phyloP scores from a whole-genome alignment of 2,888 invertebrate species.

The Salticus scenicus region DNA sequence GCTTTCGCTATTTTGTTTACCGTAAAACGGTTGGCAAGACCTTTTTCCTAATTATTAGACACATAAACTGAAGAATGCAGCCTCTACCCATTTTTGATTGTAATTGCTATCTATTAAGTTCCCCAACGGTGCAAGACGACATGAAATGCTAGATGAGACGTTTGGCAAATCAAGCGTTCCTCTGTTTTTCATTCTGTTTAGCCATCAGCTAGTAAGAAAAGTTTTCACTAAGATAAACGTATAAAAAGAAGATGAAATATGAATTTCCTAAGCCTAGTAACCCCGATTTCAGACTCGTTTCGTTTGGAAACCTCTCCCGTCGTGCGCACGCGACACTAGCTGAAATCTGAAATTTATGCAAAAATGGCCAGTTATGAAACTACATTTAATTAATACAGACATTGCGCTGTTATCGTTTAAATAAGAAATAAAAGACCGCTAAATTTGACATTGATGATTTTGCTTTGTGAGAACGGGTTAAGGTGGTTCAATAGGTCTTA shows the following conservation, averaged over 20 bases:
- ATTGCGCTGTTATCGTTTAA: too few relatives aligned
- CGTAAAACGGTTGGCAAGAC: too few relatives aligned
- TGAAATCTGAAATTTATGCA: neutral
- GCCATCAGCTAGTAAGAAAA: neutral
- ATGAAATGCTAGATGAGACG: neutral
- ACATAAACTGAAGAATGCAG: neutral
- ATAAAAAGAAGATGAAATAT: neutral
- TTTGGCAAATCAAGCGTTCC: conserved; percentile 27
- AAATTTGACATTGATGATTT: too few relatives aligned
- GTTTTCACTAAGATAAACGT: neutral
- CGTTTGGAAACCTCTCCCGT: neutral
- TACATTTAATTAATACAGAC: neutral
- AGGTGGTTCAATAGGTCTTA: too few relatives aligned
- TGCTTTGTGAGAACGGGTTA: too few relatives aligned
- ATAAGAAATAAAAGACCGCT: too few relatives aligned
- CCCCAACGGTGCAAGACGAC: neutral
- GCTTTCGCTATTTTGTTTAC: too few relatives aligned
- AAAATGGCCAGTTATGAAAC: neutral
- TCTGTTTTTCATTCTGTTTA: neutral
- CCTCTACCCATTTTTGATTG: neutral
- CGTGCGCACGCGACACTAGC: neutral
- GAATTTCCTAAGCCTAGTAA: conserved; percentile 5
- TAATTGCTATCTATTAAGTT: neutral
- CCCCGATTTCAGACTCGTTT: neutral
- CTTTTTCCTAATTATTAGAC: neutral